A percentile compares a stretch with the other conserved stretches of the same genome.
Conservation (phyloP, 2,113 vertebrate species). For the Brachypodius melanocephalos region DNA sequence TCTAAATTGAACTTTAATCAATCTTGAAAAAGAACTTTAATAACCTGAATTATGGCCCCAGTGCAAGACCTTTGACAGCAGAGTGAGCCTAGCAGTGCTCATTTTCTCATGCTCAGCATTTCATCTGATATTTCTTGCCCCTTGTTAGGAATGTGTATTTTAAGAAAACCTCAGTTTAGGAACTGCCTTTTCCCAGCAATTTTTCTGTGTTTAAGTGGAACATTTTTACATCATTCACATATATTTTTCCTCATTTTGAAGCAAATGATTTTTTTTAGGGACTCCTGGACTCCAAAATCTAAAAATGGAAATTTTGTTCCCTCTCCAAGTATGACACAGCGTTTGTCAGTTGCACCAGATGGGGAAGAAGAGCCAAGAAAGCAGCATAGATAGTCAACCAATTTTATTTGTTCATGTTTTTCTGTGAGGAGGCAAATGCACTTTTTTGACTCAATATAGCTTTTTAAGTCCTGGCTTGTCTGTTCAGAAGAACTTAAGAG, state of each 20-base stretch:
- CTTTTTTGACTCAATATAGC: neutral
- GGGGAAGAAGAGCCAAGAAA: neutral
- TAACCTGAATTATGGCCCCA: neutral
- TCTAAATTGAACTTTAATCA: conserved; percentile 18
- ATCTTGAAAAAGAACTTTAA: neutral
- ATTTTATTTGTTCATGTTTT: neutral
- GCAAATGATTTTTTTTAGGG: neutral
- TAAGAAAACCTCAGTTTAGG: neutral
- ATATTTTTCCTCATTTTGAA: neutral
- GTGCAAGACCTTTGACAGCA: neutral
- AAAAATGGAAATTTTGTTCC: neutral
- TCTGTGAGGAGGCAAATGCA: neutral
- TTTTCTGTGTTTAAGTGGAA: neutral
- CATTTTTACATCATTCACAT: neutral
- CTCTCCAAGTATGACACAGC: neutral
- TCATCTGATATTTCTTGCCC: neutral
- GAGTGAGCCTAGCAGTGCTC: neutral
- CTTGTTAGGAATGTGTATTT: neutral
- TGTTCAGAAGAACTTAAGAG: neutral
- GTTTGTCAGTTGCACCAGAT: neutral
- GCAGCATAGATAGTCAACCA: neutral
- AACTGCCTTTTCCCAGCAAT: neutral
- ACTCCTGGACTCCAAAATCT: neutral
- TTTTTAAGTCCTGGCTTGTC: neutral
- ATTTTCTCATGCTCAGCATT: neutral